Conservation (phyloP, 2,888 invertebrate genomes). For the Mythimna ferrago region DNA sequence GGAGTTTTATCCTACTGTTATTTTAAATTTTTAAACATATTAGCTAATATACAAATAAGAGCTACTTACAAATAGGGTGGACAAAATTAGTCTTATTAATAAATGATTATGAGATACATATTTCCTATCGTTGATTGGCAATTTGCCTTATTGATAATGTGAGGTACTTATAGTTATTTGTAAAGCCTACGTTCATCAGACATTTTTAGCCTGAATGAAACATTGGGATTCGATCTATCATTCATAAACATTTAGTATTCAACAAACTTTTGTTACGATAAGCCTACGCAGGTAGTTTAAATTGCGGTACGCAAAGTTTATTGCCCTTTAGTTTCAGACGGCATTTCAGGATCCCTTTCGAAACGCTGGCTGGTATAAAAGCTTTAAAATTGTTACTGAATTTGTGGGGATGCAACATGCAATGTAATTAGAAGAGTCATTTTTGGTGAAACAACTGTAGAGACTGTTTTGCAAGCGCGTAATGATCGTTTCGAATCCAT, state of each 20-base stretch:
- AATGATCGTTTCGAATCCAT: slow-evolving; percentile 3
- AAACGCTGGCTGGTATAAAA: background rate
- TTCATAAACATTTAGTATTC: slow-evolving; percentile 26
- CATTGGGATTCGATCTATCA: slow-evolving; percentile 7
- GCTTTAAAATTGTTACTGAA: slow-evolving; percentile 19
- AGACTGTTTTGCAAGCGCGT: background rate
- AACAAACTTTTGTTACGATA: slow-evolving; percentile 26
- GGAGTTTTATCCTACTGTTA: too few relatives aligned
- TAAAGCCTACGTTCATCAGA: background rate
- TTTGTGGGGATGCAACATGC: slow-evolving; percentile 13
- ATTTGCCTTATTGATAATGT: background rate
- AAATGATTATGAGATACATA: too few relatives aligned
- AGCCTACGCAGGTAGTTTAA: slow-evolving; percentile 15
- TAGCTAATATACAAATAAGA: too few relatives aligned
- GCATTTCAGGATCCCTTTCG: slow-evolving; percentile 8
- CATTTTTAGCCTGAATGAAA: slow-evolving; percentile 10
- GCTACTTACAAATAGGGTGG: too few relatives aligned
- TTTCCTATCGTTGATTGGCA: too few relatives aligned
- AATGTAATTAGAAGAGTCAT: slow-evolving; percentile 8
- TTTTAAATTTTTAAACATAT: too few relatives aligned
- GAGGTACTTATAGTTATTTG: background rate
- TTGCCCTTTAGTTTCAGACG: slow-evolving; percentile 13
- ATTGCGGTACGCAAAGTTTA: slow-evolving; percentile 34
- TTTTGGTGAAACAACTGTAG: slow-evolving; percentile 22
- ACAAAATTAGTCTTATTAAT: too few relatives aligned